phyloP scores from a whole-genome alignment of 1,140 invertebrate genomes.

The Vollenhovia emeryi region DNA sequence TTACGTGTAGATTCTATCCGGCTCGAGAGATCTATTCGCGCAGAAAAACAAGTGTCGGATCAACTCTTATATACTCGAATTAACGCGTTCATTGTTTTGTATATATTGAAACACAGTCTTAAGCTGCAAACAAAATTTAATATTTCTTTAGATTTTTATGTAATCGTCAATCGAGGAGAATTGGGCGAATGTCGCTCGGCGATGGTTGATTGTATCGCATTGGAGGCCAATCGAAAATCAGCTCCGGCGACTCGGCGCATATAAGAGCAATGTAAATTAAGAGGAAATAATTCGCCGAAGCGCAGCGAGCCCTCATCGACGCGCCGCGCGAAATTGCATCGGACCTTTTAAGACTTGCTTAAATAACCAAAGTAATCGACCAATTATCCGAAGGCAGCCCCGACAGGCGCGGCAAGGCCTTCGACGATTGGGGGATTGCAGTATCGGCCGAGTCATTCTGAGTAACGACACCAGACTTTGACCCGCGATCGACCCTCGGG shows the following conservation, averaged over 20 bases:
- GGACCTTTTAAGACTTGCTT: slow-evolving; percentile 51
- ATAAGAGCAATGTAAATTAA: slow-evolving; percentile 42
- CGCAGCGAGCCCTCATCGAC: slow-evolving; percentile 23
- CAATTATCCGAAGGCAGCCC: slow-evolving; percentile 70
- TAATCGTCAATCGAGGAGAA: slow-evolving; percentile 10
- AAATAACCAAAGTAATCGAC: slow-evolving; percentile 76
- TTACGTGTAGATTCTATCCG: background rate
- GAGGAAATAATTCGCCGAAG: slow-evolving; percentile 28
- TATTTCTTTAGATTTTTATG: too few relatives aligned
- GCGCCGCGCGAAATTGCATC: slow-evolving; percentile 37
- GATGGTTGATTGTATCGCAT: background rate
- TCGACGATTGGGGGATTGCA: slow-evolving; percentile 61
- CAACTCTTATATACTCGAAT: too few relatives aligned
- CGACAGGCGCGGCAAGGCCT: background rate
- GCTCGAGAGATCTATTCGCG: too few relatives aligned
- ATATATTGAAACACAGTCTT: too few relatives aligned
- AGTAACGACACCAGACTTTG: slow-evolving; percentile 64
- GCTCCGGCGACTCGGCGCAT: too few relatives aligned
- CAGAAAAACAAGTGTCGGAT: too few relatives aligned
- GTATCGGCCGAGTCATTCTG: slow-evolving; percentile 62
- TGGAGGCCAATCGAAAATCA: slow-evolving; percentile 27
- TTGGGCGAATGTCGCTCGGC: slow-evolving; percentile 17
- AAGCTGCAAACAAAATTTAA: too few relatives aligned
- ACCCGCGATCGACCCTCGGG: slow-evolving; percentile 47
- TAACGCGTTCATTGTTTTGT: too few relatives aligned